Evolutionary conservation across 2,797 vertebrate genomes (phyloP), one percentile per base, ranked within the genome.

Genomic region (Bovichtus variegatus): DNA sequence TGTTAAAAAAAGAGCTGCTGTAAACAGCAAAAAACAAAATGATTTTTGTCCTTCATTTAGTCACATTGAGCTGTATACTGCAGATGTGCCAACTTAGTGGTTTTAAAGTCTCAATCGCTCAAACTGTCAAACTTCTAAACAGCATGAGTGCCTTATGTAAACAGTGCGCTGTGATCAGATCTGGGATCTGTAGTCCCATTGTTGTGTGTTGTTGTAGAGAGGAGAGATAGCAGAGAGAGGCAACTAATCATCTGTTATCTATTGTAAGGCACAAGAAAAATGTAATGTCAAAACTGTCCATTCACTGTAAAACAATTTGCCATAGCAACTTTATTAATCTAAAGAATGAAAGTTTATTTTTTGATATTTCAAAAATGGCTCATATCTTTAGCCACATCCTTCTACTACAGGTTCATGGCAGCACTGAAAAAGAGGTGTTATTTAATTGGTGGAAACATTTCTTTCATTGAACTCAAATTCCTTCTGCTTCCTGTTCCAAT

Each of bases 151-250:
- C 40, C 34, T 41, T 40, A 0, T 72, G 61, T 76, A 88, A 87
- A 84, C 66, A 54, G 41, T 44, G 36, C 12, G 0, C 55, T 51
- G 18, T 6, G 18, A 84, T 80, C 82, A 70, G 23, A 74, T 74
- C 81, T 84, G 73, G 63, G 72, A 82, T 86, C 65, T 84, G 67
- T 62, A 36, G 65, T 79, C 38, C 54, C 1, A 18, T 81, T 85
- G 71, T 78, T 41, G 47, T 68, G 51, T 68, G 50, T 72, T 63
- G 77, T 71, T 81, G 46, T 70, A 72, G 65, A 81, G 49, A 8
- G 29, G 60, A 82, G 61, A 81, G 66, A 81, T 62, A 84, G 38
- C 49, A 71, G 12, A 61, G 44, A 62, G 29, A 40, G 51, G 12
- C 47, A 15, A 19, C 25, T 78, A 23, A 70, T 83, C 57, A 44